Base-by-base conservation (phyloP, 2,888 invertebrate species). In the Pseudolycoriella hygida region DNA sequence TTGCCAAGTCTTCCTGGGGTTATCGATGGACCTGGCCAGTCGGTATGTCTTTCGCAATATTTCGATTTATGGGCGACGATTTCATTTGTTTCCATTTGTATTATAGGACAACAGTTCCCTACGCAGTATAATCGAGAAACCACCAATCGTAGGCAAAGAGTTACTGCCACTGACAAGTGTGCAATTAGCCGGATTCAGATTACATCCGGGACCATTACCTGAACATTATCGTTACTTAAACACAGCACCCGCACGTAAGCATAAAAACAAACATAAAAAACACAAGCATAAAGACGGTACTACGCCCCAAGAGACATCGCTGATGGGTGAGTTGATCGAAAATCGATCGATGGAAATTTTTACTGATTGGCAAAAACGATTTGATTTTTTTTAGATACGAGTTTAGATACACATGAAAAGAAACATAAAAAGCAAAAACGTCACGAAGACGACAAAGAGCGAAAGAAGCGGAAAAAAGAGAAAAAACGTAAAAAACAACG, bases 241-340 rank as follows among this genome's bases (percentile, higher is more conserved):
- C 68, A 86, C 89, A 56, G 79, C 86, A 51, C 89, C 92, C 50
- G 85, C 86, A 57, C 87, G 88, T 62, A 86, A 89, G 66, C 92
- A 92, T 60, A 92, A 92, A 67, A 92, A 88, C 60, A 90, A 92
- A 64, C 92, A 93, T 62, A 92, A 92, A 72, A 89, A 89, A 60
- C 90, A 89, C 56, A 88, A 88, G 66, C 87, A 88, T 59, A 89
- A 89, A 69, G 86, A 86, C 55, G 86, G 87, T 14, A 81, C 83
- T 47, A 73, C 77, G 39, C 78, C 77, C 38, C 84, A 81, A 58
- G 86, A 86, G 60, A 76, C 82, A 48, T 75, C 81, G 38, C 61
- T 82, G 39, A 76, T 82, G 58, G 77, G 78, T 72, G 62, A 61
- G 52, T 55, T 60, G n/a, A n/a, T n/a, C n/a, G 25, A 25, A 25